Evolutionary conservation across 2,797 vertebrate genomes (phyloP), one percentile per base, ranked within the genome.

Genomic region (Emys orbicularis): DNA sequence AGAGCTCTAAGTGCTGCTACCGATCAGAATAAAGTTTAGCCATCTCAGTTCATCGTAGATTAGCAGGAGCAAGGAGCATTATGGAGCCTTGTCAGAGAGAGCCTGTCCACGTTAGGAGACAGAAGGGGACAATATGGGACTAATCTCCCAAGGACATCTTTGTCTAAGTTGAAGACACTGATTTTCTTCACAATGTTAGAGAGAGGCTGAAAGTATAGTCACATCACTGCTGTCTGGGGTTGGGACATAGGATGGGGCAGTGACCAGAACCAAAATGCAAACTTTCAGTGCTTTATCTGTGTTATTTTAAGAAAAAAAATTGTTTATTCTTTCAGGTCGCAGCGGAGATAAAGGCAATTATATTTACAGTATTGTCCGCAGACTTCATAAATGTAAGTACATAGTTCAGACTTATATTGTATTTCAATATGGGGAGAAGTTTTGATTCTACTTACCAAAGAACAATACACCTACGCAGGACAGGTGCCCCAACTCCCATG

Each of bases 351-450:
- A 79, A 84, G 90, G 8, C 23, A 49, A 2, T 90, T 84, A 84
- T 19, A 0, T 57, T 88, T 59, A 49, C 1, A 12, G 8, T 74
- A 16, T 34, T 82, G 68, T 23, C 88, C 87, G 11, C 68, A 59
- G 87, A 29, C 61, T 56, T 88, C 90, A 57, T 74, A 41, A 94
- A 88, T 41, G 96, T 97, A 53, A 97, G 96, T 96, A 96, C 68
- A 1, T 1, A 31, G 31, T 79, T 93, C 72, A 82, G 56, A 83
- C 61, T 41, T 25, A 9, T 25, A 9, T 41, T 50, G 0, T 72
- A 1, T 87, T 93, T 93, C 87, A 92, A 54, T 68, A 8, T 2
- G 1, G 87, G 54, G 90, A 61, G 57, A 90, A 37, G 74, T 8
- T 86, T 81, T 65, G 90, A 94, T 59, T 29, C 47, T 44, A 1